A percentile compares a stretch with the other conserved stretches of the same genome.
Evolutionary conservation across 2,888 invertebrate species (phyloP).

Genomic region (Pilophorus perplexus): DNA sequence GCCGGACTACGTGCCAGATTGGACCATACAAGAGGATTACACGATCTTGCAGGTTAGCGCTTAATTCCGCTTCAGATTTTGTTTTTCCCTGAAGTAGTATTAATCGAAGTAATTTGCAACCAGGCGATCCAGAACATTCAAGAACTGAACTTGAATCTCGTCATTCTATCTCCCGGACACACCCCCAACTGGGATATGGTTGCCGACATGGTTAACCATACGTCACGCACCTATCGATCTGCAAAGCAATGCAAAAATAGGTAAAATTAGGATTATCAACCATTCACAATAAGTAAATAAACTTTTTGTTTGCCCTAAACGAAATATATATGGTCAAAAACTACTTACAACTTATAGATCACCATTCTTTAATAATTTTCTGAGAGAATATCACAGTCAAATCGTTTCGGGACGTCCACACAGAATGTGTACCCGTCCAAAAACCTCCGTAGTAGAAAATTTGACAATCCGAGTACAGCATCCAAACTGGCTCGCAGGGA

Average conservation of each 20-base stretch:
- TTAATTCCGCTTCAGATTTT: not conserved
- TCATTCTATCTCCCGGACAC: slow-evolving; percentile 76
- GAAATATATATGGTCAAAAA: no score
- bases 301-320: no score
- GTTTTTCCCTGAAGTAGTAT: not conserved
- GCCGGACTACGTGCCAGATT: slow-evolving; percentile 73
- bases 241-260: slow-evolving; percentile 87
- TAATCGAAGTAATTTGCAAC: not conserved
- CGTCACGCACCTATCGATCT: slow-evolving; percentile 81
- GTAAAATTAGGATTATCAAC: slow-evolving; percentile 53
- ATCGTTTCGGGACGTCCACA: no score
- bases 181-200: slow-evolving; percentile 96
- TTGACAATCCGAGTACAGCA: no score
- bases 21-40: slow-evolving; percentile 89
- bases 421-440: no score
- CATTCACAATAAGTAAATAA: not conserved
- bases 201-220: slow-evolving; percentile 83
- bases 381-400: no score
- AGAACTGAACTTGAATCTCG: slow-evolving; percentile 71
- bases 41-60: slow-evolving; percentile 72
- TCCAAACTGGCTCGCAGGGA: no score
- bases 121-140: slow-evolving; percentile 57
- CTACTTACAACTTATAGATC: no score
- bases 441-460: no score
- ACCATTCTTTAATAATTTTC: no score